A percentile compares a stretch with the other conserved stretches of the same genome.
Conservation (phyloP, 2,888 invertebrate genomes). For the Notocelia uddmanniana region DNA sequence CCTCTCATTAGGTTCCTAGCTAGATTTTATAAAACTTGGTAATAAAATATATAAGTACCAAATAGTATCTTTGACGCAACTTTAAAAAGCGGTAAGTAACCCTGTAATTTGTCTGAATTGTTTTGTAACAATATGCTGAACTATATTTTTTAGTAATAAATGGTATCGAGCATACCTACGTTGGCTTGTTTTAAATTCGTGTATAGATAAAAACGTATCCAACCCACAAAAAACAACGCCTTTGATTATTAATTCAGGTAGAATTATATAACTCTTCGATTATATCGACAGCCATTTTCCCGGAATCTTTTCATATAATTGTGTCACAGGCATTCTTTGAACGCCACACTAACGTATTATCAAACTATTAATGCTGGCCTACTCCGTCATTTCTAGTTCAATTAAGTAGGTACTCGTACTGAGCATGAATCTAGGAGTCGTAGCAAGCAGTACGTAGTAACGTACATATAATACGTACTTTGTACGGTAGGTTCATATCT, state of each 20-base stretch:
- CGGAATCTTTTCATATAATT: slow-evolving; percentile 21
- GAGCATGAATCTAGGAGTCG: not conserved
- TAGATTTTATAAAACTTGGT: too few species aligned
- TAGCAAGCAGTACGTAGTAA: not conserved
- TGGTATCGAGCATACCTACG: not conserved
- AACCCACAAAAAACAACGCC: not conserved
- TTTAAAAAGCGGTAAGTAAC: too few species aligned
- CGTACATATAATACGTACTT: too few species aligned
- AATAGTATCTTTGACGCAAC: not conserved
- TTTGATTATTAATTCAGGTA: not conserved
- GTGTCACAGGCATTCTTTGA: slow-evolving; percentile 30
- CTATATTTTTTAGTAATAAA: not conserved
- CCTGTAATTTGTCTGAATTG: too few species aligned
- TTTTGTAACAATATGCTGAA: too few species aligned
- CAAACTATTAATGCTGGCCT: slow-evolving; percentile 7
- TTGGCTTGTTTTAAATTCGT: not conserved
- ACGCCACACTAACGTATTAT: slow-evolving; percentile 29
- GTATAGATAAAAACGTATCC: not conserved
- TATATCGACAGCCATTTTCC: slow-evolving; percentile 32
- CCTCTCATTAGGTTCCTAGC: slow-evolving; percentile 21
- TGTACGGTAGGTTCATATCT: too few species aligned
- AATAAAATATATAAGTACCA: too few species aligned
- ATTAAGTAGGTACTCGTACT: too few species aligned
- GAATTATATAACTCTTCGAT: slow-evolving; percentile 25
- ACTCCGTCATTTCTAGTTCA: slow-evolving; percentile 16